Evolutionary conservation across 2,113 vertebrate genomes (phyloP).

Genomic region (Cinclus mexicanus): DNA sequence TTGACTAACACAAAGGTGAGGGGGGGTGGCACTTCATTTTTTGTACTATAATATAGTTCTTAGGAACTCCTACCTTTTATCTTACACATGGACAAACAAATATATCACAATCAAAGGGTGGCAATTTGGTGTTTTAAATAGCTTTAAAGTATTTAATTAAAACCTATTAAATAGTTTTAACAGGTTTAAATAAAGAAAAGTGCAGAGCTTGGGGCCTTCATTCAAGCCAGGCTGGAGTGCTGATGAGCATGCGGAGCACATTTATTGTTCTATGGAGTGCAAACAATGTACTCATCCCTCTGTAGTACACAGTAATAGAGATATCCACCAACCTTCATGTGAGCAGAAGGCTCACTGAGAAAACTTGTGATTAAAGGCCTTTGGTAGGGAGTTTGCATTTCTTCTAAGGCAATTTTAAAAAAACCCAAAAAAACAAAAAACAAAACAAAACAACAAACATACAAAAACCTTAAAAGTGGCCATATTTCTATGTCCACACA

Average conservation of each 20-base stretch:
- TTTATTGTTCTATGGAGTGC: constrained; percentile 16
- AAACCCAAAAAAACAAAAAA: too few relatives aligned
- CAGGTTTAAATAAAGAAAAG: constrained; percentile 34
- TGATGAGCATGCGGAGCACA: constrained; percentile 22
- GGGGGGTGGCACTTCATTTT: neutral
- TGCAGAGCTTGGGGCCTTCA: neutral
- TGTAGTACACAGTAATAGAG: neutral
- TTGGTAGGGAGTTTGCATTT: neutral
- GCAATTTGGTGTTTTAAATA: constrained; percentile 12
- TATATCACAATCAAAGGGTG: neutral
- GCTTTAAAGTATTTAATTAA: constrained; percentile 42
- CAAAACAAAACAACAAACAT: too few relatives aligned
- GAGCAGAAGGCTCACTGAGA: neutral
- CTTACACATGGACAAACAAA: neutral
- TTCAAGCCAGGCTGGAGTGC: constrained; percentile 1
- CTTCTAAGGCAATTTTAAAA: neutral
- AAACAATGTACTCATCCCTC: neutral
- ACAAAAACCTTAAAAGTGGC: neutral
- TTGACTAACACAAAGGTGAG: neutral
- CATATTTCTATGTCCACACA: neutral
- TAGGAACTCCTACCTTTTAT: constrained; percentile 17
- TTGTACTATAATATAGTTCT: neutral
- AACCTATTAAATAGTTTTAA: constrained; percentile 28
- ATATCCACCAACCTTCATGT: neutral
- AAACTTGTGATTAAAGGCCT: neutral